phyloP scores from a whole-genome alignment of 2,888 invertebrate species.

The Polia nebulosa region DNA sequence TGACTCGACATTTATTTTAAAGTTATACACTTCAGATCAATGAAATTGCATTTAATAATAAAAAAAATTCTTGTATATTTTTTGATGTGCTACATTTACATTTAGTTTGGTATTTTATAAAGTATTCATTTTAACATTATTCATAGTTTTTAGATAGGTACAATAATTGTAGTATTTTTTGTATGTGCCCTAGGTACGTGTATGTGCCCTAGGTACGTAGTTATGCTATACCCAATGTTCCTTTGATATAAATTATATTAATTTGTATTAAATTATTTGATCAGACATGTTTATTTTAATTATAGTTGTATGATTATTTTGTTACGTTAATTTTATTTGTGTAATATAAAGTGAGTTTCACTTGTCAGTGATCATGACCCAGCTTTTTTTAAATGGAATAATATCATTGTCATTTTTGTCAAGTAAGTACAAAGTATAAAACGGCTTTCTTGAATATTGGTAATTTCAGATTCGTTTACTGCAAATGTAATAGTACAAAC shows the following conservation, averaged over 20 bases:
- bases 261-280: constrained; percentile 67
- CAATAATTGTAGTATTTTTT: constrained; percentile 65
- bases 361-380: constrained; percentile 36
- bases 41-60: constrained; percentile 79
- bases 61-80: constrained; percentile 74
- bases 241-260: constrained; percentile 73
- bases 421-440: constrained; percentile 36
- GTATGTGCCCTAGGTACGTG: constrained; percentile 72
- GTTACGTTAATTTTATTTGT: constrained; percentile 58
- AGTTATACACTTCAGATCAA: constrained; percentile 47
- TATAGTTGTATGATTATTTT: constrained; percentile 60
- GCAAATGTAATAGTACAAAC: constrained; percentile 20
- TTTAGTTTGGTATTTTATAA: constrained; percentile 72
- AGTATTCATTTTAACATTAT: constrained; percentile 64
- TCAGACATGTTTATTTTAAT: constrained; percentile 65
- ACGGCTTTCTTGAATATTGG: constrained; percentile 2
- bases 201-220: constrained; percentile 73
- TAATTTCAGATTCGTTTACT: constrained; percentile 14
- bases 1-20: constrained; percentile 40
- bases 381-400: not conserved
- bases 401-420: constrained; percentile 8
- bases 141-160: constrained; percentile 66
- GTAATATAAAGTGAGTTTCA: constrained; percentile 56
- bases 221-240: constrained; percentile 72
- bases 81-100: constrained; percentile 79